These are phyloP conservation scores for Holothuria scabra DNA, from an alignment of 53 echinoderm and acorn worm genomes.

Conservation along the genomic window DNA sequence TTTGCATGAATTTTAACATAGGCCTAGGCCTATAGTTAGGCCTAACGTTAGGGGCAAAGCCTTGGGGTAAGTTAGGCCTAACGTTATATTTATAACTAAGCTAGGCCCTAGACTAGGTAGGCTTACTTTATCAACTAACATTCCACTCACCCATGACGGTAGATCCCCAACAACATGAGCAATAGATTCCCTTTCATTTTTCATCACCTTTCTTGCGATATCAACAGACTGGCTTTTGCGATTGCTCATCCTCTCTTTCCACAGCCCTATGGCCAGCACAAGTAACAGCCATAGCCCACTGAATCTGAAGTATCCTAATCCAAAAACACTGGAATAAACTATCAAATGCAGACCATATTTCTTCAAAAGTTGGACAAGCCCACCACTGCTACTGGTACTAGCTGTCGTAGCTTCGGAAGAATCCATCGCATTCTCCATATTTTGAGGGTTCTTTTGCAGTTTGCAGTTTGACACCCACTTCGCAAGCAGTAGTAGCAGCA, in stretches of 20 bases:
- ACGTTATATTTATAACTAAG: no score
- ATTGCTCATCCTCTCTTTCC: constrained; percentile 72
- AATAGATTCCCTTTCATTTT: constrained; percentile 85
- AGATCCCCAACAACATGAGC: constrained; percentile 80
- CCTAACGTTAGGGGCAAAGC: no score
- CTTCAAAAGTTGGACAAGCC: constrained; percentile 49
- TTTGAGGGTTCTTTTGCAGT: no score
- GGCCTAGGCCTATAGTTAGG: no score
- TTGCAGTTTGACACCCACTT: no score
- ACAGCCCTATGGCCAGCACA: constrained; percentile 70
- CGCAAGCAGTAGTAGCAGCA: no score
- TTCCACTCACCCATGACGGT: constrained; percentile 91
- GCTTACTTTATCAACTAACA: no score
- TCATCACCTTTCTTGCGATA: constrained; percentile 75
- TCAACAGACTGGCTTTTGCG: constrained; percentile 67
- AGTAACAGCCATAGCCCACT: constrained; percentile 82
- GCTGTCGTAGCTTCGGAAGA: neutral
- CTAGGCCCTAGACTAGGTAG: no score
- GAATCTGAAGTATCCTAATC: constrained; percentile 82
- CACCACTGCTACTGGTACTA: neutral
- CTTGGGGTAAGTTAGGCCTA: no score
- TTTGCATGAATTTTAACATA: no score
- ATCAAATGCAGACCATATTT: constrained; percentile 72
- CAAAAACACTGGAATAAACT: constrained; percentile 77
- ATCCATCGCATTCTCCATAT: neutral